Conservation (phyloP, 2,888 invertebrate species). For the Nebria brevicollis region DNA sequence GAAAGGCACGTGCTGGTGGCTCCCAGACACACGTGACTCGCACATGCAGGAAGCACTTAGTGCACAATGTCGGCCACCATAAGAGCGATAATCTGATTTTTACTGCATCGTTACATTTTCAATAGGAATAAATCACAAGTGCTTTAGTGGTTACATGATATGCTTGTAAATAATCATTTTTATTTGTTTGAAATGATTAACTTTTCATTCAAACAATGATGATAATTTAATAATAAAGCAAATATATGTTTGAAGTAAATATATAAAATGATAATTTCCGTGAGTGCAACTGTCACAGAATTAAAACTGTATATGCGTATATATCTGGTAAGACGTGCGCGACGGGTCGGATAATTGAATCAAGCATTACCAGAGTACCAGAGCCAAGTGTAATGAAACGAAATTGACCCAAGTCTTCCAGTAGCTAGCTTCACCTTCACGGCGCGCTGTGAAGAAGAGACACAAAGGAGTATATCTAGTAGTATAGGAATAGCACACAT, state of each 20-base stretch:
- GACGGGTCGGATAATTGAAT: slow-evolving; percentile 35
- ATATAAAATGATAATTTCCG: slow-evolving; percentile 28
- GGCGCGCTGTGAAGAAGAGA: neutral
- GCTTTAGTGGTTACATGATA: slow-evolving; percentile 19
- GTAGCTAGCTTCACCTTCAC: neutral
- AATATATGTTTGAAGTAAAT: neutral
- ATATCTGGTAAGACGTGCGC: slow-evolving; percentile 25
- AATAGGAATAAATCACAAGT: slow-evolving; percentile 17
- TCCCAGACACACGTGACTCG: slow-evolving; percentile 19
- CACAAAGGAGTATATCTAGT: slow-evolving; percentile 1
- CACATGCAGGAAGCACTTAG: slow-evolving; percentile 41
- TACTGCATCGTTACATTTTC: slow-evolving; percentile 17
- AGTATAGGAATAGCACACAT: neutral
- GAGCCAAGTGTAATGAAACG: slow-evolving; percentile 36
- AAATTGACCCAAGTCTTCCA: slow-evolving; percentile 40
- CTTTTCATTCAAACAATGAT: neutral
- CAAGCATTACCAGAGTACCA: slow-evolving; percentile 31
- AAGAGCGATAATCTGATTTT: slow-evolving; percentile 28
- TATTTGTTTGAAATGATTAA: too few relatives aligned
- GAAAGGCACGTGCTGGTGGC: slow-evolving; percentile 13
- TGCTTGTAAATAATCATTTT: slow-evolving; percentile 1
- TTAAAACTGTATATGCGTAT: slow-evolving; percentile 33
- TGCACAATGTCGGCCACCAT: slow-evolving; percentile 24
- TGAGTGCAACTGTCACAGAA: slow-evolving; percentile 42
- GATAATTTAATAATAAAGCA: neutral